These are phyloP conservation scores for Bruchidius siliquastri DNA, from an alignment of 2,888 invertebrate species.

Conservation along the genomic window DNA sequence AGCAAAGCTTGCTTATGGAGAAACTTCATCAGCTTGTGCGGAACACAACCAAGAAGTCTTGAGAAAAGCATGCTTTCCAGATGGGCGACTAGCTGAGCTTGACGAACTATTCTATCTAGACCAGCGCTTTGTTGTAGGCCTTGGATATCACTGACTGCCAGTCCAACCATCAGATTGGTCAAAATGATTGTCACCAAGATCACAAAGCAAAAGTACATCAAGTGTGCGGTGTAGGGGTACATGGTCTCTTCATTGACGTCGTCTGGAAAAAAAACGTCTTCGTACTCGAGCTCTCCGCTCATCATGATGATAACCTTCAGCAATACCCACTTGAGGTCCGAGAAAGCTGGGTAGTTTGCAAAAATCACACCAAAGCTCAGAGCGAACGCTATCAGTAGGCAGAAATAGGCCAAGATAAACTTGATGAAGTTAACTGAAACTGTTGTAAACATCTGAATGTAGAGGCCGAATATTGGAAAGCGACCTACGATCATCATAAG, in stretches of 20 bases:
- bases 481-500: slow-evolving; percentile 81
- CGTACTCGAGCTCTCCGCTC: slow-evolving; percentile 82
- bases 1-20: slow-evolving; percentile 69
- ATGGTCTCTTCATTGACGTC: slow-evolving; percentile 45
- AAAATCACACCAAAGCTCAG: slow-evolving; percentile 79
- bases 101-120: slow-evolving; percentile 72
- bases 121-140: slow-evolving; percentile 78
- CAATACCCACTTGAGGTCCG: slow-evolving; percentile 58
- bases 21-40: slow-evolving; percentile 57
- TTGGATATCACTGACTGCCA: slow-evolving; percentile 81
- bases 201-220: slow-evolving; percentile 72
- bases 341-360: slow-evolving; percentile 69
- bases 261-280: slow-evolving; percentile 69
- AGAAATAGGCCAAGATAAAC: slow-evolving; percentile 75
- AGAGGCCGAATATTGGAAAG: slow-evolving; percentile 80
- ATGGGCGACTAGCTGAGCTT: slow-evolving; percentile 77
- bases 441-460: slow-evolving; percentile 84
- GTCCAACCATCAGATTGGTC: slow-evolving; percentile 77
- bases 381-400: slow-evolving; percentile 74
- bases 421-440: slow-evolving; percentile 79
- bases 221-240: slow-evolving; percentile 67
- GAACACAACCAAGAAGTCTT: slow-evolving; percentile 61
- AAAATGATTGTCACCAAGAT: slow-evolving; percentile 75
- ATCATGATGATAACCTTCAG: slow-evolving; percentile 84
- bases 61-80: slow-evolving; percentile 81